phyloP scores from a whole-genome alignment of 2,797 vertebrate species.

The Crenuchus spilurus region DNA sequence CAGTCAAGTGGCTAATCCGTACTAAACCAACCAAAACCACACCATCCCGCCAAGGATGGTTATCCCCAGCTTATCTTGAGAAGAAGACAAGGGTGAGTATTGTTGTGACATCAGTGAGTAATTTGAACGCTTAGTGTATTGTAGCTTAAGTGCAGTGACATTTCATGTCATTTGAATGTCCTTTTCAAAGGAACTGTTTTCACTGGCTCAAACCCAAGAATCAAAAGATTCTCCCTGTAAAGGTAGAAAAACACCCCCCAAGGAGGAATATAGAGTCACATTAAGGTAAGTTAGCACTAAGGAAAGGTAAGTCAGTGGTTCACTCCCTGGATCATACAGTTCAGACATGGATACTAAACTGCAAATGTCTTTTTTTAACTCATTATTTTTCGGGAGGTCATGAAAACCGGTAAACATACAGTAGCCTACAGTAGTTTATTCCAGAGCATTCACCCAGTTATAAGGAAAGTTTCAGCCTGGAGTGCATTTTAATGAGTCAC shows the following conservation, averaged over 20 bases:
- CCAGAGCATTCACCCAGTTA: too few relatives aligned
- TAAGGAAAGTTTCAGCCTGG: too few relatives aligned
- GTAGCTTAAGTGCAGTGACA: neutral
- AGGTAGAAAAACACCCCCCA: conserved; percentile 80
- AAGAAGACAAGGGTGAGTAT: conserved; percentile 89
- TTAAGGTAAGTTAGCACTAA: conserved; percentile 77
- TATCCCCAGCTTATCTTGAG: conserved; percentile 96
- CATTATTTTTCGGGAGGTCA: too few relatives aligned
- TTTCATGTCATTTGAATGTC: neutral
- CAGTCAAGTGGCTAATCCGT: conserved; percentile 92
- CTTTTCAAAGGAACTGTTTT: conserved; percentile 70
- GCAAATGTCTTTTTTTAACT: too few relatives aligned
- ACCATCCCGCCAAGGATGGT: conserved; percentile 94
- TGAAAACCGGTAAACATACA: too few relatives aligned
- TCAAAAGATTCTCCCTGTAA: conserved; percentile 70
- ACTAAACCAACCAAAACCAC: conserved; percentile 95
- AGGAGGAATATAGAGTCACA: conserved; percentile 88
- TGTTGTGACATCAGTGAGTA: neutral
- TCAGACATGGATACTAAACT: too few relatives aligned
- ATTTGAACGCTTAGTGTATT: neutral
- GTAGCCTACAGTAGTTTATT: too few relatives aligned
- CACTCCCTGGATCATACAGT: too few relatives aligned
- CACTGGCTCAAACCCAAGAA: conserved; percentile 62
- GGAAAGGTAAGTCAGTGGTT: too few relatives aligned
- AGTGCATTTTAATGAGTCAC: too few relatives aligned